Evolutionary conservation across 2,888 invertebrate genomes (phyloP).

Genomic region (Rambutsinella grinnellia): DNA sequence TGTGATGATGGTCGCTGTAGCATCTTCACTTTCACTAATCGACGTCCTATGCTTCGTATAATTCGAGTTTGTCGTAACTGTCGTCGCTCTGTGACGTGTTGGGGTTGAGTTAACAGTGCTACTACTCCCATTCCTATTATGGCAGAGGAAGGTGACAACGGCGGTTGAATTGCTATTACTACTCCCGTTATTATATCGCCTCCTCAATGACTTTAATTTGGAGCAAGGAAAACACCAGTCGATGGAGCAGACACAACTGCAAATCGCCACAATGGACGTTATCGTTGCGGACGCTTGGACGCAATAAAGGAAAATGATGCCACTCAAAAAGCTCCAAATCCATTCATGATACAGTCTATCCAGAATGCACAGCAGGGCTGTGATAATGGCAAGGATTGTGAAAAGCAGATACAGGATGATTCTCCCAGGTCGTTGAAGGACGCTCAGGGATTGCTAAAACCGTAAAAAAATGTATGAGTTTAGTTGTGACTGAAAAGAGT

Average conservation of each 20-base stretch:
- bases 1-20: background rate
- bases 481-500: no score
- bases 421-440: slow-evolving; percentile 54
- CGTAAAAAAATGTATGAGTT: no score
- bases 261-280: slow-evolving; percentile 47
- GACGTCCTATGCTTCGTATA: slow-evolving; percentile 39
- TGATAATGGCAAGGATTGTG: slow-evolving; percentile 55
- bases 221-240: slow-evolving; percentile 44
- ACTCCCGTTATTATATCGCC: slow-evolving; percentile 18
- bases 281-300: slow-evolving; percentile 58
- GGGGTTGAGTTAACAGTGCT: slow-evolving; percentile 36
- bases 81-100: slow-evolving; percentile 29
- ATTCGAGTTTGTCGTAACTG: slow-evolving; percentile 39
- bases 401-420: slow-evolving; percentile 55
- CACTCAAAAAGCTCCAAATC: slow-evolving; percentile 55
- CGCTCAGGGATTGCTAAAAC: slow-evolving; percentile 41
- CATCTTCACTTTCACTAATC: slow-evolving; percentile 20
- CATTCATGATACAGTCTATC: slow-evolving; percentile 57
- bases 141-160: slow-evolving; percentile 46
- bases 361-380: slow-evolving; percentile 46
- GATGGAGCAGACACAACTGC: slow-evolving; percentile 46
- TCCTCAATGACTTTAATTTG: slow-evolving; percentile 41
- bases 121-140: slow-evolving; percentile 37
- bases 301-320: slow-evolving; percentile 59
- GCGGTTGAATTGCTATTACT: slow-evolving; percentile 21